These are phyloP conservation scores for Escarpia spicata DNA, from an alignment of 2,888 invertebrate species.

Conservation along the genomic window DNA sequence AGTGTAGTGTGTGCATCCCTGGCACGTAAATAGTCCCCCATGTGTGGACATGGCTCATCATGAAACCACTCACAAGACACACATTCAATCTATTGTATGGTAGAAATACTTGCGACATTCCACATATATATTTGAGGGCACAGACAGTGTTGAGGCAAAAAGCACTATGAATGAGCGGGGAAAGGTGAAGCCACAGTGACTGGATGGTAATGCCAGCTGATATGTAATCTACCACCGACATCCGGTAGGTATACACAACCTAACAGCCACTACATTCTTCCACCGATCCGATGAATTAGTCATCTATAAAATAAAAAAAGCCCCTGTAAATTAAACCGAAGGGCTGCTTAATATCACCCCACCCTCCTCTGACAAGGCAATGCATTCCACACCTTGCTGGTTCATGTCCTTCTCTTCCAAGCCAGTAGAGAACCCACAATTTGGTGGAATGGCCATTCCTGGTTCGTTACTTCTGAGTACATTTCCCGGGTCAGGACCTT, in stretches of 20 bases:
- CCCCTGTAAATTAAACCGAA: neutral
- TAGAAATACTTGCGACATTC: neutral
- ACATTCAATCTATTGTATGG: too few relatives aligned
- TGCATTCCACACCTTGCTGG: neutral
- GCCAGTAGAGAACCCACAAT: neutral
- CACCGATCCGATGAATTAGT: neutral
- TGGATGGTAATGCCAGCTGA: neutral
- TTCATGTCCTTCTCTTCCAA: neutral
- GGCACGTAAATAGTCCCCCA: too few relatives aligned
- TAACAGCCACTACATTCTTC: neutral
- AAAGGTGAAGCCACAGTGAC: neutral
- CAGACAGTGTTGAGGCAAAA: neutral
- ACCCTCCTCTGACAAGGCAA: neutral
- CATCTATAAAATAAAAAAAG: neutral
- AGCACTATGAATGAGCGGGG: neutral
- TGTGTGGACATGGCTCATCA: too few relatives aligned
- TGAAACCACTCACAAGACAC: too few relatives aligned
- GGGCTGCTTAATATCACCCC: neutral
- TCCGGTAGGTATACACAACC: neutral
- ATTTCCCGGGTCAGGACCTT: neutral
- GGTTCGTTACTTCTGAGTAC: neutral
- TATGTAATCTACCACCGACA: neutral
- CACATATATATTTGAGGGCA: neutral
- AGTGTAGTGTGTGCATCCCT: neutral
- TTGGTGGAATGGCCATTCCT: neutral